Evolutionary conservation across 2,888 invertebrate genomes (phyloP), one percentile per base, ranked within the genome.

Genomic region (Yponomeuta cagnagella): DNA sequence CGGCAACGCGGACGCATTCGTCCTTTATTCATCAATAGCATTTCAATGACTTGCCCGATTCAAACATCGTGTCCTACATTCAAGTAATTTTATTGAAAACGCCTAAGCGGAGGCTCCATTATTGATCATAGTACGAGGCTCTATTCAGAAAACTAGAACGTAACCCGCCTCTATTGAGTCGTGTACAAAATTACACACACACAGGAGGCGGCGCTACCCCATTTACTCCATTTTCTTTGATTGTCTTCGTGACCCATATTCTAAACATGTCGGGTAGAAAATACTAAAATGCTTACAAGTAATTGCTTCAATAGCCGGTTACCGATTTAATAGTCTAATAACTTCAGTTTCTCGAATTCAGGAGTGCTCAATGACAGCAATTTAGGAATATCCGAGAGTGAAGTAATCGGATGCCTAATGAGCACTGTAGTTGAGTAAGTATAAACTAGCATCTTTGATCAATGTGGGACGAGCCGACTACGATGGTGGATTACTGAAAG

Each of bases 231-330:
- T 79, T 80, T 78, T 76, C 79, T 80, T 82, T 80, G 82, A 83
- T 88, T 89, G 88, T 88, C 85, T 84, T 77, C 78, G 79, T 87
- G 89, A 89, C 89, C 89, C 82, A 89, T 83, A 86, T 89, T 80
- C 84, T 77, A 8, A 43, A 43, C 43, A 43, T 43, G 43, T 3
- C 6, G 6, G 43, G 43, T 43, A 43, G 43, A 43, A 43, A 43
- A 43, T 9, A 43, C 43, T 43, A 43, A 43, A 43, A 43, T 43
- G 6, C 43, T 43, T 5, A 43, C 8, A 43, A 5, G 43, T 43
- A 43, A 8, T 43, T 43, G 6, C 43, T 43, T 43, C 3, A 43
- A 43, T 43, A 5, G 9, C 9, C 43, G 8, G 43, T 8, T 43
- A 43, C 3, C 8, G 43, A 8, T 6, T 43, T 43, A 43, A 43